Base-by-base conservation (phyloP, 2,797 vertebrate genomes). In the Crocidura indochinensis region DNA sequence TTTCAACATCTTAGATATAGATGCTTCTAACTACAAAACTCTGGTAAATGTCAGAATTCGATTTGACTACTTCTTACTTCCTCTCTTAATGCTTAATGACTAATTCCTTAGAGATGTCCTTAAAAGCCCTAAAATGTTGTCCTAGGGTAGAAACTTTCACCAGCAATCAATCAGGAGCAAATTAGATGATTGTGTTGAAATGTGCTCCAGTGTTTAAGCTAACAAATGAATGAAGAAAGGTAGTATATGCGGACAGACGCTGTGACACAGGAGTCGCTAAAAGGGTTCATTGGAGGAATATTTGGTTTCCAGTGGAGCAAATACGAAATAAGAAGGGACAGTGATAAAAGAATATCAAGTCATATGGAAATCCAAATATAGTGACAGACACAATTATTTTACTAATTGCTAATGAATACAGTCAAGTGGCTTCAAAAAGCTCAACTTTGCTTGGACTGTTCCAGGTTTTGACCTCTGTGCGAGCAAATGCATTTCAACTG, bases 381-480 rank as follows among this genome's bases (percentile, higher is more conserved):
- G 97, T 96, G 96, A 98, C 98, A 98, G 97, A 94, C 97, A 97
- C 98, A 98, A 98, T 98, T 98, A 98, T 98, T 98, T 97, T 97
- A 97, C 97, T 98, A 98, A 98, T 98, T 98, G 98, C 97, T 98
- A 98, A 98, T 97, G 98, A 98, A 98, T 97, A 97, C 96, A 98
- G 98, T 98, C 97, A 97, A 98, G 97, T 97, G 96, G 95, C 98
- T 97, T 98, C 97, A 98, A 98, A 98, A 97, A 97, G 97, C 95
- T 96, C 97, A 98, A 98, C 97, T 98, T 98, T 96, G 97, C 98
- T 97, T 69, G 96, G 97, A 97, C 97, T 97, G 96, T 97, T 98
- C 97, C 95, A 94, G 97, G 98, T 98, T 98, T 91, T 97, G 98
- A 98, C 98, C 98, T 98, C 97, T 97, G 98, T 95, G 95, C 90